Base-by-base conservation (phyloP, 2,888 invertebrate species). In the Sphinx pinastri region DNA sequence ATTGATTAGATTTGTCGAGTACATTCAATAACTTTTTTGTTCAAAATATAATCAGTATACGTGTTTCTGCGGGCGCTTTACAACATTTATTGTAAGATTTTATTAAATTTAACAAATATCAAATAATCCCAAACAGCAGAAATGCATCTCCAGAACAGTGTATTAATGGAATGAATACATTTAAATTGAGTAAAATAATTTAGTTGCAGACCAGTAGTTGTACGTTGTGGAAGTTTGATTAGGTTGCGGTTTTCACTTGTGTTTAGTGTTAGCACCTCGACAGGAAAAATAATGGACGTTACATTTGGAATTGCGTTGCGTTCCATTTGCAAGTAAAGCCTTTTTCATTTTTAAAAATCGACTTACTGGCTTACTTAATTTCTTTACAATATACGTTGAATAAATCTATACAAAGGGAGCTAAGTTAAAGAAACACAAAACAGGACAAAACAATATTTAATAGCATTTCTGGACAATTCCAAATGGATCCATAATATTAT, bases 111-210 rank as follows among this genome's bases (percentile, higher is more conserved):
- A 60, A n/a, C 19, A 14, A 16, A 6, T n/a, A 8, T 38, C 14
- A 47, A 12, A 16, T 45, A 47, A 38, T 11, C 5, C 14, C 11
- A 63, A 47, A 49, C 47, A 13, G 12, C 13, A 31, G 12, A 25
- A 51, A 51, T 25, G 25, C 14, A 13, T 16, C 47, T n/a, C n/a
- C 31, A 47, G 68, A n/a, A 49, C 13, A 12, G 11, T n/a, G 45
- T 45, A n/a, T 60, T 69, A 31, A 52, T 58, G n/a, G 59, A 51
- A 51, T 69, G 51, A n/a, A 60, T 59, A 38, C 25, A 69, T 60
- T 69, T 69, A 52, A 68, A 69, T 59, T 13, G 31, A 69, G 52
- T 59, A n/a, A 12, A 14, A 51, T 31, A 52, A 69, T 69, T 69
- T 49, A 69, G 59, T 45, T 45, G n/a, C n/a, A 47, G 68, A 60